A percentile compares a stretch with the other conserved stretches of the same genome.
Evolutionary conservation across 2,113 vertebrate species (phyloP).

Genomic region (Pygoscelis antarcticus): DNA sequence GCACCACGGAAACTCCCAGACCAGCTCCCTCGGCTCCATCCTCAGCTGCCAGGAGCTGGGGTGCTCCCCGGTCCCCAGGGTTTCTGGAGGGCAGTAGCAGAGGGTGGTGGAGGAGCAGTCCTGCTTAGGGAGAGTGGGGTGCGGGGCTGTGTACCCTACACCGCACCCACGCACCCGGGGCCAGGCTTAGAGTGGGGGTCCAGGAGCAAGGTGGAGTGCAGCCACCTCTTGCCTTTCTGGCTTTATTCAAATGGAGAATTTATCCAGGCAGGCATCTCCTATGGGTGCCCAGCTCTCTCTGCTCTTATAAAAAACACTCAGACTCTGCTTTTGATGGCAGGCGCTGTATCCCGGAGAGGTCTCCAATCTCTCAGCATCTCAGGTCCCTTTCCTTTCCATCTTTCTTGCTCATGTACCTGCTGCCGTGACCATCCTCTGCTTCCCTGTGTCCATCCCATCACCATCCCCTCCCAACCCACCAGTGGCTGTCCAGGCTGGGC

Average conservation of each 20-base stretch:
- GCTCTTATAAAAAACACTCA: neutral
- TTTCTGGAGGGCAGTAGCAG: neutral
- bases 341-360: neutral
- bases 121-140: accelerated
- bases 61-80: neutral
- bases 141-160: neutral
- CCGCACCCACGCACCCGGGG: neutral
- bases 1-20: neutral
- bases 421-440: neutral
- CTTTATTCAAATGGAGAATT: neutral
- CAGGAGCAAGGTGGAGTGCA: neutral
- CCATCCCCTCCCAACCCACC: accelerated
- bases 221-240: neutral
- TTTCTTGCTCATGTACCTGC: neutral
- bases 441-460: neutral
- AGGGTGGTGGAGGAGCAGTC: neutral
- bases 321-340: neutral
- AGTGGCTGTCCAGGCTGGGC: neutral
- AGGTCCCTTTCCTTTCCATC: neutral
- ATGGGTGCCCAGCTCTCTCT: neutral
- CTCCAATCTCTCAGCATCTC: neutral
- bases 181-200: accelerated
- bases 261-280: neutral
- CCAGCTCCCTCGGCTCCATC: neutral
- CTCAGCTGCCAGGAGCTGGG: neutral